A percentile compares a stretch with the other conserved stretches of the same genome.
These are phyloP conservation scores for Picus viridis DNA, from an alignment of 2,797 vertebrate genomes.

Conservation along the genomic window DNA sequence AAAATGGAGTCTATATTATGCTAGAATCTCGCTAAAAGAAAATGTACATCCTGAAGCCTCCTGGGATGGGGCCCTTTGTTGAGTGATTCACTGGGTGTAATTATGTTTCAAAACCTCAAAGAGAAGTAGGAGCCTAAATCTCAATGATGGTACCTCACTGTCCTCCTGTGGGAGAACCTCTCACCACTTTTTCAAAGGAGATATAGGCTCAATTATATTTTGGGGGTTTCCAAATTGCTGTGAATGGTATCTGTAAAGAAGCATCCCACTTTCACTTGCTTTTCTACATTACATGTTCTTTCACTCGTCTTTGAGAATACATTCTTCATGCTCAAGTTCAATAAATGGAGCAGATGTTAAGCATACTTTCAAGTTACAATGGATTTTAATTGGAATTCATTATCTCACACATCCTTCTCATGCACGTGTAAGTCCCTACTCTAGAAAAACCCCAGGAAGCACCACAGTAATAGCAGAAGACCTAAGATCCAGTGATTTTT, in stretches of 20 bases:
- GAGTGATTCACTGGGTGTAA: not conserved
- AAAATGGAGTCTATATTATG: constrained; percentile 87
- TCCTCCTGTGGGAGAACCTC: not conserved
- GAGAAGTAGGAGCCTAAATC: not conserved
- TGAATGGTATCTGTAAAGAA: not conserved
- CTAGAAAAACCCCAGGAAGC: not conserved
- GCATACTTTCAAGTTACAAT: not conserved
- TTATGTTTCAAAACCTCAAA: not conserved
- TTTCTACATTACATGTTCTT: not conserved
- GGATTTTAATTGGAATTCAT: not conserved
- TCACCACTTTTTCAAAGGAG: not conserved
- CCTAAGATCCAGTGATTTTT: not conserved
- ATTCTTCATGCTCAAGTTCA: not conserved
- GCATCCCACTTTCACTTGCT: not conserved
- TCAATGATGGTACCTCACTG: not conserved
- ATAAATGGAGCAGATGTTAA: not conserved
- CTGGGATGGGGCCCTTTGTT: not conserved
- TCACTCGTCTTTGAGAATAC: not conserved
- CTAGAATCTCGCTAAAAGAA: constrained; percentile 74
- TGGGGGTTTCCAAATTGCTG: constrained; percentile 8
- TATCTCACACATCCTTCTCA: not conserved
- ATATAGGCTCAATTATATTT: not conserved
- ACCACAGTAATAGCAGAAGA: not conserved
- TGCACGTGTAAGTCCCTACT: not conserved
- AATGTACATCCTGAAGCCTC: not conserved